These are phyloP conservation scores for Gastracanthus pulcherrimus DNA, from an alignment of 2,888 invertebrate species.

Conservation along the genomic window DNA sequence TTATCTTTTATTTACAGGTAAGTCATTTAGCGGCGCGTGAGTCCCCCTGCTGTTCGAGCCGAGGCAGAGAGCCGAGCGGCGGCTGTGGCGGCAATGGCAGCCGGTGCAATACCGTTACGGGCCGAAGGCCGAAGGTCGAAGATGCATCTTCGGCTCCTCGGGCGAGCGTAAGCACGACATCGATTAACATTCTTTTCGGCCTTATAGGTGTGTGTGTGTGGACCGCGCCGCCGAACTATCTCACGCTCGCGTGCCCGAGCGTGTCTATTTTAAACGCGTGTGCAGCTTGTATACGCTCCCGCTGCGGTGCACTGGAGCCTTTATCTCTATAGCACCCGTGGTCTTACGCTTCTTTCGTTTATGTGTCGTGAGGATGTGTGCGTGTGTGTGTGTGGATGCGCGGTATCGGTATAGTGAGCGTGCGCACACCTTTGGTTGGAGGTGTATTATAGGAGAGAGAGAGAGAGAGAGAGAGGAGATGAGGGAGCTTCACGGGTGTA, in stretches of 20 bases:
- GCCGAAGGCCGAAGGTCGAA: conserved; percentile 65
- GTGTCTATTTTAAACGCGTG: conserved; percentile 44
- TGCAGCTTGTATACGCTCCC: no score
- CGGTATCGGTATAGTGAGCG: no score
- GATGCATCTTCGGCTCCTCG: conserved; percentile 63
- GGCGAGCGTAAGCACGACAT: conserved; percentile 63
- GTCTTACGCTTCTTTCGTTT: neutral
- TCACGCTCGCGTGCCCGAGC: conserved; percentile 59
- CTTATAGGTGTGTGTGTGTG: neutral
- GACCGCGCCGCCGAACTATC: conserved; percentile 57
- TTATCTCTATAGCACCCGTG: neutral
- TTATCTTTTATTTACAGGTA: conserved; percentile 63
- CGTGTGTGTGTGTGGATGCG: no score
- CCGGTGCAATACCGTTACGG: conserved; percentile 61
- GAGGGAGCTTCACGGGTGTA: no score
- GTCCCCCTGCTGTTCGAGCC: neutral
- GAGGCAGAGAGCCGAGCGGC: no score
- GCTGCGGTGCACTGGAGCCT: neutral
- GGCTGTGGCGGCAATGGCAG: conserved; percentile 1
- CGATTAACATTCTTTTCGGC: conserved; percentile 65
- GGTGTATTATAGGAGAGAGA: no score
- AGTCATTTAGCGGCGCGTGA: conserved; percentile 58
- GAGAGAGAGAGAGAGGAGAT: no score
- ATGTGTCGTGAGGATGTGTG: neutral
- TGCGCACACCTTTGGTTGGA: no score